Conservation (phyloP, 2,113 vertebrate genomes). For the Apodemus speciosus region DNA sequence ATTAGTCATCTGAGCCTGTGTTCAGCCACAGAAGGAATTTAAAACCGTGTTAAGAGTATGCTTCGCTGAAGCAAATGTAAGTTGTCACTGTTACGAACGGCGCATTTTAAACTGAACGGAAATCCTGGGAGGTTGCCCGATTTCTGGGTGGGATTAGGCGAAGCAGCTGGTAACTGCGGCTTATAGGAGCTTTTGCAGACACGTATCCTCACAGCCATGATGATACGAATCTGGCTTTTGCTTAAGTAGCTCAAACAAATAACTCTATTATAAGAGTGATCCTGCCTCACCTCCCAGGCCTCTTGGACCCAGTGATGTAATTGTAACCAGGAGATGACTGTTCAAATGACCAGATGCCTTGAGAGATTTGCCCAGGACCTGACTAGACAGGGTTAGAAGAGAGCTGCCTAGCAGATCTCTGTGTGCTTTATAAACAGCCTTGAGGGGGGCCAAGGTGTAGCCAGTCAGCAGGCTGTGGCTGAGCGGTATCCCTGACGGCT, state of each 20-base stretch:
- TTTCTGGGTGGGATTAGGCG: conserved; percentile 6
- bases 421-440: not conserved
- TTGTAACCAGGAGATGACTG: not conserved
- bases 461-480: not conserved
- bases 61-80: conserved; percentile 51
- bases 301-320: not conserved
- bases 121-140: conserved; percentile 24
- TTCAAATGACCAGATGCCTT: not conserved
- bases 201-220: not conserved
- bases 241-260: not conserved
- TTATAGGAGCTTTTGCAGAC: not conserved
- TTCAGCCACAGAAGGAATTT: conserved; percentile 67
- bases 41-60: conserved; percentile 17
- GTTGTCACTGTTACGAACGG: conserved; percentile 37
- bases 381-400: not conserved
- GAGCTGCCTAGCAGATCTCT: not conserved
- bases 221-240: not conserved
- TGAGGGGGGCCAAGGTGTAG: not conserved
- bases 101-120: conserved; percentile 4
- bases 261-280: not conserved
- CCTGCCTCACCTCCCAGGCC: not conserved
- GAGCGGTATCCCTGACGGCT: not conserved
- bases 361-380: not conserved
- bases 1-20: conserved; percentile 33
- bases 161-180: not conserved